Conservation (phyloP, 2,888 invertebrate genomes). For the Hypena proboscidalis region DNA sequence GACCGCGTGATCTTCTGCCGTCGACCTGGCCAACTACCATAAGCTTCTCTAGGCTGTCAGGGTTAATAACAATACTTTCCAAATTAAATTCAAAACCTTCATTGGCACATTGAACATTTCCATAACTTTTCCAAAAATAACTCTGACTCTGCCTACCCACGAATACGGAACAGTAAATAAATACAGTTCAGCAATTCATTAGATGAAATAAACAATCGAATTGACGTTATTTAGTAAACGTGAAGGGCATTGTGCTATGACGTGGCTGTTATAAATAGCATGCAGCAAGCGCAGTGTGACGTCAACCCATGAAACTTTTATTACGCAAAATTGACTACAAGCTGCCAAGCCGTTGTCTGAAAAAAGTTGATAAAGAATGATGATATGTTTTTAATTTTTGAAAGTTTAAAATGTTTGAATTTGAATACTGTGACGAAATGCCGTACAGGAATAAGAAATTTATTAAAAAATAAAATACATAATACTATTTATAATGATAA, state of each 20-base stretch:
- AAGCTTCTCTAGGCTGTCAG: no score
- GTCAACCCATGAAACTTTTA: constrained; percentile 33
- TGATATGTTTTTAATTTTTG: no score
- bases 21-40: no score
- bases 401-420: no score
- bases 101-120: no score
- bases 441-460: no score
- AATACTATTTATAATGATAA: no score
- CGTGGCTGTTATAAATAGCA: constrained; percentile 39
- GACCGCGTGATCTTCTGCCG: no score
- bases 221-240: constrained; percentile 34
- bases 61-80: no score
- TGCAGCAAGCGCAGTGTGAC: constrained; percentile 36
- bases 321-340: constrained; percentile 13
- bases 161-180: constrained; percentile 29
- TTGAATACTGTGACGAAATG: no score
- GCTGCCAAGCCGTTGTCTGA: not conserved
- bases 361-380: not conserved
- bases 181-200: constrained; percentile 37
- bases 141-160: constrained; percentile 4
- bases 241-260: constrained; percentile 41
- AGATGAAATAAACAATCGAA: constrained; percentile 31
- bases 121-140: not conserved
- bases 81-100: not conserved
- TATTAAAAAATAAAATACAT: no score